phyloP scores from a whole-genome alignment of 1,140 invertebrate species.

The Planococcus citri region DNA sequence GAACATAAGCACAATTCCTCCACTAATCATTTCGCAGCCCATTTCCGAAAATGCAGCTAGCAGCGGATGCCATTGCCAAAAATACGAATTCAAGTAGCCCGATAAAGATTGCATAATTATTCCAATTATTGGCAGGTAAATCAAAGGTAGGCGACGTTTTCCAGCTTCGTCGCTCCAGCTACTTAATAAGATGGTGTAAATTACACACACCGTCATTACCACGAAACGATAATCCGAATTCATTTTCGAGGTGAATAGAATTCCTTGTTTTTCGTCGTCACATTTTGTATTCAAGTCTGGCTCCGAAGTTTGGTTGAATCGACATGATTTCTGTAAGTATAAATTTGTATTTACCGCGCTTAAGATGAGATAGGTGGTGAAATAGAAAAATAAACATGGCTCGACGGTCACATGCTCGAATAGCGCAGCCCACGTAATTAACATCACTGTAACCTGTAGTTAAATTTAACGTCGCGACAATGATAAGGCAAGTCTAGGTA shows the following conservation, averaged over 20 bases:
- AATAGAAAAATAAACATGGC: too few species aligned
- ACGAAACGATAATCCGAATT: neutral
- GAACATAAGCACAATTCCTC: neutral
- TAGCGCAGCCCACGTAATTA: too few species aligned
- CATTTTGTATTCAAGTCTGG: conserved; percentile 33
- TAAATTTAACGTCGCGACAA: too few species aligned
- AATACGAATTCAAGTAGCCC: conserved; percentile 24
- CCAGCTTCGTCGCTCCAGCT: conserved; percentile 29
- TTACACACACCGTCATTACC: neutral
- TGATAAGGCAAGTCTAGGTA: too few species aligned
- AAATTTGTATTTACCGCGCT: conserved; percentile 69
- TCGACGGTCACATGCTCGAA: too few species aligned
- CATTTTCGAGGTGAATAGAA: neutral
- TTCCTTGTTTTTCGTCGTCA: conserved; percentile 14
- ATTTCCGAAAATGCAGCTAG: conserved; percentile 31
- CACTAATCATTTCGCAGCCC: neutral
- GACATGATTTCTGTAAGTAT: conserved; percentile 68
- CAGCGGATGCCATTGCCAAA: conserved; percentile 25
- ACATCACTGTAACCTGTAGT: too few species aligned
- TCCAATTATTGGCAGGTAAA: conserved; percentile 33
- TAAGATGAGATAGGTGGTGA: too few species aligned
- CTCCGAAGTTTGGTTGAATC: conserved; percentile 58
- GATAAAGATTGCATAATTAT: conserved; percentile 22
- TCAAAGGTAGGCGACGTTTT: conserved; percentile 34
- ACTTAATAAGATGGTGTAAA: conserved; percentile 25